phyloP scores from a whole-genome alignment of 2,113 vertebrate genomes.

The Cygnus buccinator region DNA sequence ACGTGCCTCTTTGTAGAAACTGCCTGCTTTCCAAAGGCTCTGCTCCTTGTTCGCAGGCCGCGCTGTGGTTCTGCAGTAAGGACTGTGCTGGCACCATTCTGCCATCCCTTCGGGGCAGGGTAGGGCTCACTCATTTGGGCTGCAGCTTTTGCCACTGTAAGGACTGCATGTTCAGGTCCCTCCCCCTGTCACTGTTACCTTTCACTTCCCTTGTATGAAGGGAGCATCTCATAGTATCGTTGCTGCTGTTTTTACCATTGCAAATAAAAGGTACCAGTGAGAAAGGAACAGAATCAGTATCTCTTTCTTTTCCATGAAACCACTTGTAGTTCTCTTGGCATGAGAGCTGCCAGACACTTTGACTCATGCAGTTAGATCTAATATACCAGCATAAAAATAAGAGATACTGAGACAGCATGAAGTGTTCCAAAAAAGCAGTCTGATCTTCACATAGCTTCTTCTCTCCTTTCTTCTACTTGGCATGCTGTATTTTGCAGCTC shows the following conservation, averaged over 20 bases:
- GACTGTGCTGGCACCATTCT: not conserved
- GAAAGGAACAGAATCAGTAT: not conserved
- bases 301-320: conserved; percentile 7
- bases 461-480: conserved; percentile 46
- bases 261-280: not conserved
- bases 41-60: rapidly evolving
- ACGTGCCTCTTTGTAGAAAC: not conserved
- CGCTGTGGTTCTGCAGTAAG: not conserved
- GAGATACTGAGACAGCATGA: conserved; percentile 33
- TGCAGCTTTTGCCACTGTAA: not conserved
- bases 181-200: not conserved
- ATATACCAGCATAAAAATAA: conserved; percentile 16
- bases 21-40: not conserved
- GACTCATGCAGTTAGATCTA: conserved; percentile 23
- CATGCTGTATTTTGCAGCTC: conserved; percentile 49
- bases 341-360: conserved; percentile 3
- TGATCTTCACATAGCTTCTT: conserved; percentile 56
- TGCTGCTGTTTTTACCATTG: not conserved
- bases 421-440: conserved; percentile 30
- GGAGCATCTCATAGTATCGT: not conserved
- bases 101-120: not conserved
- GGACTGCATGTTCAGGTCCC: not conserved
- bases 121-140: not conserved
- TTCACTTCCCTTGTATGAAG: not conserved
- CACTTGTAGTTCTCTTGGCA: not conserved